These are phyloP conservation scores for Cabera pusaria DNA, from an alignment of 2,888 invertebrate genomes.

Conservation along the genomic window DNA sequence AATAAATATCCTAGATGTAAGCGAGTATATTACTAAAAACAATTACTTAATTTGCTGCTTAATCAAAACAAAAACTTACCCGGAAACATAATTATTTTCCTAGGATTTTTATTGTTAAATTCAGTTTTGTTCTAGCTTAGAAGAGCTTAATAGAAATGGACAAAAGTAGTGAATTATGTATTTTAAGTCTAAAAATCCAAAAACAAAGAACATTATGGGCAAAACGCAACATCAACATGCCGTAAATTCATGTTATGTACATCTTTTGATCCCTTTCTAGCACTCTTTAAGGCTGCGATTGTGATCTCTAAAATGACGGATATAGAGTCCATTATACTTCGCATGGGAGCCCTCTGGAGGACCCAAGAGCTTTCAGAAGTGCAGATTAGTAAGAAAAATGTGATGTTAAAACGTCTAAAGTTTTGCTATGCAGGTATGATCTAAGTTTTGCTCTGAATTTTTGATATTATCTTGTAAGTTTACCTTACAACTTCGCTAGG, in stretches of 20 bases:
- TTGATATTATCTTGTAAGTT: not conserved
- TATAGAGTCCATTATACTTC: conserved; percentile 34
- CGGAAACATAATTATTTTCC: too few relatives aligned
- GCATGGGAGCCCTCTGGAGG: conserved; percentile 39
- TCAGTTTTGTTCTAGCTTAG: too few relatives aligned
- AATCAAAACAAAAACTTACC: too few relatives aligned
- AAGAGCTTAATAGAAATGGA: too few relatives aligned
- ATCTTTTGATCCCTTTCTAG: too few relatives aligned
- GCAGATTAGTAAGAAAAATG: conserved; percentile 45
- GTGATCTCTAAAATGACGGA: conserved; percentile 31
- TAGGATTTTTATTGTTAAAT: too few relatives aligned
- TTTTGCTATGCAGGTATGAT: conserved; percentile 42
- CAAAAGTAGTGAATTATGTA: too few relatives aligned
- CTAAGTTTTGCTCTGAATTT: conserved; percentile 11
- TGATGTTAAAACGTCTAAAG: conserved; percentile 42
- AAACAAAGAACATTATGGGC: conserved; percentile 36
- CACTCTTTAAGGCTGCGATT: conserved; percentile 34
- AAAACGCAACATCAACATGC: conserved; percentile 29
- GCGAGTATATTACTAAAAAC: too few relatives aligned
- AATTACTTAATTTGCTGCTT: too few relatives aligned
- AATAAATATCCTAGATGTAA: too few relatives aligned
- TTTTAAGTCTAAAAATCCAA: conserved; percentile 18
- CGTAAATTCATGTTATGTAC: too few relatives aligned
- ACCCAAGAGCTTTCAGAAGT: conserved; percentile 32
- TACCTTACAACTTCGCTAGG: too few relatives aligned